Conservation (phyloP, 1,140 invertebrate genomes). For the Nasonia giraulti region DNA sequence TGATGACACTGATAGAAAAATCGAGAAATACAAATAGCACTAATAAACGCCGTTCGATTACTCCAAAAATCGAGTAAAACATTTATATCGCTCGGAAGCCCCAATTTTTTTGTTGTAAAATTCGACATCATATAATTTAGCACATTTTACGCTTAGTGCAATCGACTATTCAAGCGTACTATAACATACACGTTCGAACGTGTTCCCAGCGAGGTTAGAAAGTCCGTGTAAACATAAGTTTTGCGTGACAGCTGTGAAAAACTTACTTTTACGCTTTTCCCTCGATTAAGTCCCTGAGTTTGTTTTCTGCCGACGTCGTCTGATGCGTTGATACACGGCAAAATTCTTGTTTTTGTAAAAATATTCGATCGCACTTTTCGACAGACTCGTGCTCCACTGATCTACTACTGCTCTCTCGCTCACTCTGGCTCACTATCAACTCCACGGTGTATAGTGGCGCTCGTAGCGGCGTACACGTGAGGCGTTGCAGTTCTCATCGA, state of each 20-base stretch:
- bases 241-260: conserved; percentile 14
- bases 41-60: no score
- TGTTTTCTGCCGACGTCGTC: not conserved
- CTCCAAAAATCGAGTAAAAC: no score
- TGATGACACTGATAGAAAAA: no score
- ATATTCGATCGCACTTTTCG: not conserved
- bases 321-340: not conserved
- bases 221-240: conserved; percentile 23
- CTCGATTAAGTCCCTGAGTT: not conserved
- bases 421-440: not conserved
- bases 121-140: no score
- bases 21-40: no score
- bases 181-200: not conserved
- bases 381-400: conserved; percentile 20
- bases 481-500: no score
- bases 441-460: not conserved
- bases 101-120: no score
- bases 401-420: not conserved
- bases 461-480: no score
- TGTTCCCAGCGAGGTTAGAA: conserved; percentile 35
- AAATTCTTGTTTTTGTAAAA: conserved; percentile 4
- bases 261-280: conserved; percentile 16
- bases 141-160: no score
- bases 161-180: not conserved
- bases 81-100: no score